These are phyloP conservation scores for Strigamia transsilvanica DNA, from an alignment of 2,888 invertebrate species.

Conservation along the genomic window DNA sequence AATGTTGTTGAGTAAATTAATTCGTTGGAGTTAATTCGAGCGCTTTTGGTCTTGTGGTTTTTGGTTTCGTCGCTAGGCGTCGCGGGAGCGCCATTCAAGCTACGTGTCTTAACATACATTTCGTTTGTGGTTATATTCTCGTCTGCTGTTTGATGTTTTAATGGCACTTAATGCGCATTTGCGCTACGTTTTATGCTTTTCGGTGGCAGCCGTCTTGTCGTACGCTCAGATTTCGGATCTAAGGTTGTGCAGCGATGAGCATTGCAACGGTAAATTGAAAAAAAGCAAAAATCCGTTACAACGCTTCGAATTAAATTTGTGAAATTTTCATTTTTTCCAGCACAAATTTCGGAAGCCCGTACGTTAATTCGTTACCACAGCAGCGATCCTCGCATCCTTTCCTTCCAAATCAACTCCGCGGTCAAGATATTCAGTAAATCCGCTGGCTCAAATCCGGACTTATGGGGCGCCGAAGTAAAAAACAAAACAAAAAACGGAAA, in stretches of 20 bases:
- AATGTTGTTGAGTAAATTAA: background rate
- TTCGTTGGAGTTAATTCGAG: background rate
- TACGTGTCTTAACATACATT: background rate
- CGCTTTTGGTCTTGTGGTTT: background rate
- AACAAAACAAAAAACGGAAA: too few relatives aligned
- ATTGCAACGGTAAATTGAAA: constrained; percentile 51
- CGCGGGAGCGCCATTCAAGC: background rate
- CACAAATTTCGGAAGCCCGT: constrained; percentile 72
- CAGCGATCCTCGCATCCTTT: constrained; percentile 69
- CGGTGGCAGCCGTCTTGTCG: background rate
- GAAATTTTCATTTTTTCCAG: too few relatives aligned
- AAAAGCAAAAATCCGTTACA: too few relatives aligned
- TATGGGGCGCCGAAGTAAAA: constrained; percentile 75
- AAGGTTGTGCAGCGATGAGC: constrained; percentile 51
- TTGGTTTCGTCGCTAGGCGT: too few relatives aligned
- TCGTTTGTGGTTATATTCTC: background rate
- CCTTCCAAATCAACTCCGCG: constrained; percentile 70
- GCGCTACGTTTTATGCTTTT: background rate
- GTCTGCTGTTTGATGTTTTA: background rate
- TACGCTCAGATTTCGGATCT: constrained; percentile 44
- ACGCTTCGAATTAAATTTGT: too few relatives aligned
- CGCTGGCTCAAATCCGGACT: constrained; percentile 70
- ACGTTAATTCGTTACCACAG: constrained; percentile 71
- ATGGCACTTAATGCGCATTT: constrained; percentile 27
- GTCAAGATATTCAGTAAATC: constrained; percentile 76